Conservation (phyloP, 2,888 invertebrate species). For the Dolichomitus sp. region DNA sequence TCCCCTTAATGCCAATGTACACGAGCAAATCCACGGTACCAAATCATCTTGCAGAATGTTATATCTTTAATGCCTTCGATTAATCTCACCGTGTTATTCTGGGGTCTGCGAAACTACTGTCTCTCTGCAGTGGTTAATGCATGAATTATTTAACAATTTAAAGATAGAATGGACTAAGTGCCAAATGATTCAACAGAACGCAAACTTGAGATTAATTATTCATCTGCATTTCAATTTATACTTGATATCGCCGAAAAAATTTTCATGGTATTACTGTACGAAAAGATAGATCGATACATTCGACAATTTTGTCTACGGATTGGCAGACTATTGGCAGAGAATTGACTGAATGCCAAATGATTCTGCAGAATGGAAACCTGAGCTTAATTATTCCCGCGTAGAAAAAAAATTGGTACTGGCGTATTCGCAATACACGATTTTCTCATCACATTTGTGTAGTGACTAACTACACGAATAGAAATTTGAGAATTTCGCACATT, state of each 20-base stretch:
- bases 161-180: conserved; percentile 41
- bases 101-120: conserved; percentile 1
- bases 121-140: conserved; percentile 16
- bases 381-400: too few relatives aligned
- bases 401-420: too few relatives aligned
- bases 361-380: too few relatives aligned
- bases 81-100: conserved; percentile 61
- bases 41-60: conserved; percentile 42
- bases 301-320: neutral
- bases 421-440: too few relatives aligned
- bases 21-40: conserved; percentile 22
- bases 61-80: conserved; percentile 50
- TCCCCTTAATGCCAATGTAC: conserved; percentile 54
- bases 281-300: neutral
- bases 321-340: neutral
- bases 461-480: too few relatives aligned
- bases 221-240: neutral
- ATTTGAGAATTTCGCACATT: too few relatives aligned
- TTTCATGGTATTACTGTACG: neutral
- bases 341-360: too few relatives aligned
- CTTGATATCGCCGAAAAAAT: neutral
- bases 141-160: conserved; percentile 51
- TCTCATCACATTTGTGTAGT: too few relatives aligned
- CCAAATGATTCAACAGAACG: conserved; percentile 44
- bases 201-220: neutral